These are phyloP conservation scores for Eptesicus fuscus DNA, from an alignment of 2,113 vertebrate genomes.

Conservation along the genomic window DNA sequence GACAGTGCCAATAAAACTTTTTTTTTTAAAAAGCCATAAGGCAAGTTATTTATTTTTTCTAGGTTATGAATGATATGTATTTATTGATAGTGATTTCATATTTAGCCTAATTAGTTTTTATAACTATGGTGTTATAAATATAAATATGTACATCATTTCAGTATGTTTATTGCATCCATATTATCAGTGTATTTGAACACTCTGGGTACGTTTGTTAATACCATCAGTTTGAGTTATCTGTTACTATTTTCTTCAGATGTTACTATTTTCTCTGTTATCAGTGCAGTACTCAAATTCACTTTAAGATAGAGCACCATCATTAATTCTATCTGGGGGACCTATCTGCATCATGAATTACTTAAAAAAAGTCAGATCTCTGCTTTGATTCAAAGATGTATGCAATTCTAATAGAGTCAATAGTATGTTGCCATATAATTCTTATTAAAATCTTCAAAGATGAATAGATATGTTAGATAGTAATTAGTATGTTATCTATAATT, in stretches of 20 bases:
- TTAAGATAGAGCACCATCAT: conserved; percentile 11
- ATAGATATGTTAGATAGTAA: conserved; percentile 7
- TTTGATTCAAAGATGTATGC: conserved; percentile 44
- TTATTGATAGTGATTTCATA: not conserved
- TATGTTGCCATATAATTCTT: not conserved
- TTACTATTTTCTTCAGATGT: conserved; percentile 11
- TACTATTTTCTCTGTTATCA: conserved; percentile 32
- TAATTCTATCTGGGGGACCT: not conserved
- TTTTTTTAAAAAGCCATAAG: not conserved
- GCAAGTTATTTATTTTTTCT: not conserved
- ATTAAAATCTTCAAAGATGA: conserved; percentile 31
- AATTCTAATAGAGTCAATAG: conserved; percentile 45
- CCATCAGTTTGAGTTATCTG: not conserved
- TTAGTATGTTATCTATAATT: conserved; percentile 14
- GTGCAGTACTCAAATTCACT: conserved; percentile 24
- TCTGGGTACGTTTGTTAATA: not conserved
- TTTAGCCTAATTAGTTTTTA: conserved; percentile 12
- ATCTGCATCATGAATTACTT: conserved; percentile 24
- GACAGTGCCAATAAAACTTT: too few species aligned
- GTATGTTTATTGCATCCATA: not conserved
- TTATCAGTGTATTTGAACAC: not conserved
- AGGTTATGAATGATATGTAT: not conserved
- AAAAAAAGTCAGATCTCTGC: conserved; percentile 36
- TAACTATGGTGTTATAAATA: not conserved
- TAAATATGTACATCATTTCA: not conserved